These are phyloP conservation scores for Tenthredo notha DNA, from an alignment of 2,888 invertebrate species.

Conservation along the genomic window DNA sequence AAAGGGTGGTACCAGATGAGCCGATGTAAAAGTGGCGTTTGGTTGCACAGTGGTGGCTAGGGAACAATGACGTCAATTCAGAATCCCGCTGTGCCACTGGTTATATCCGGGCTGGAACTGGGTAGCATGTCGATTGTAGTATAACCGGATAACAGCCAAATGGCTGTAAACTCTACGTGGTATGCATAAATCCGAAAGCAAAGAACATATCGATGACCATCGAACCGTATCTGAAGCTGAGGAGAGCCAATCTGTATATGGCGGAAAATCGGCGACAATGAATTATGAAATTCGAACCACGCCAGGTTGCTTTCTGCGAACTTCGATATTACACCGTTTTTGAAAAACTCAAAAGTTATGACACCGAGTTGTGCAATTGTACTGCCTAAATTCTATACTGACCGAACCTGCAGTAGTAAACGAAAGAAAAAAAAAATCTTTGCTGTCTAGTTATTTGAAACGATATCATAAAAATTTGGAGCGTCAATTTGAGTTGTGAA, in stretches of 20 bases:
- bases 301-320: not conserved
- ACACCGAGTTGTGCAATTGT: not conserved
- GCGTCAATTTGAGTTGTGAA: not conserved
- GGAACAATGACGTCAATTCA: not conserved
- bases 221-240: not conserved
- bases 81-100: not conserved
- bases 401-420: not conserved
- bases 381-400: not conserved
- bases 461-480: not conserved
- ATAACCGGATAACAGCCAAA: not conserved
- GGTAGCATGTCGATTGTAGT: not conserved
- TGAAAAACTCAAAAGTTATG: not conserved
- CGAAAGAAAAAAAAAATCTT: not conserved
- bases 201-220: not conserved
- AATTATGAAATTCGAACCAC: not conserved
- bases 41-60: conserved; percentile 3
- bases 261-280: not conserved
- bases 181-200: not conserved
- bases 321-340: not conserved
- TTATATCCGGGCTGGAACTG: not conserved
- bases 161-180: not conserved
- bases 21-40: not conserved
- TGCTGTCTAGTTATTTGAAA: not conserved
- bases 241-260: not conserved
- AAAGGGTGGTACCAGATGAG: not conserved